These are phyloP conservation scores for Alloplasta piceator DNA, from an alignment of 2,888 invertebrate genomes.

Conservation along the genomic window DNA sequence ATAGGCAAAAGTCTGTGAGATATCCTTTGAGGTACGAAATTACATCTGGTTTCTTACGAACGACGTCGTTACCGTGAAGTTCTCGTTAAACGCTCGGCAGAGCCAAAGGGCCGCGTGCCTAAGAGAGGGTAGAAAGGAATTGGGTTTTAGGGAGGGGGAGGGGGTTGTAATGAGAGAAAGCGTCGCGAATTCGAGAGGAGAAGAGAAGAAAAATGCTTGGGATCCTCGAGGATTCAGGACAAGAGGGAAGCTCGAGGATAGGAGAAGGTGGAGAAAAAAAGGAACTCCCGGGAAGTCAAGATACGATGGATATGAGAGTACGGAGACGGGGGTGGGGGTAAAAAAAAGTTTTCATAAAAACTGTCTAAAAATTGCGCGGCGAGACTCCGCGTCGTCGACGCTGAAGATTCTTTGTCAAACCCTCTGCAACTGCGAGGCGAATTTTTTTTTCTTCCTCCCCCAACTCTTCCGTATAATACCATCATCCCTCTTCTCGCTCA, in stretches of 20 bases:
- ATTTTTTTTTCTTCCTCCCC: not conserved
- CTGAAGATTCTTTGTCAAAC: not conserved
- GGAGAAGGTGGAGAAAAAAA: not conserved
- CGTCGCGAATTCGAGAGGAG: conserved; percentile 7
- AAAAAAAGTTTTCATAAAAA: conserved; percentile 21
- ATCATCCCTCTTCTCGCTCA: not conserved
- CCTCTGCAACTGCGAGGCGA: not conserved
- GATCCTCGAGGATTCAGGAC: not conserved
- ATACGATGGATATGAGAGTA: not conserved
- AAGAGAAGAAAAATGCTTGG: conserved; percentile 24
- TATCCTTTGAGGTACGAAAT: conserved; percentile 31
- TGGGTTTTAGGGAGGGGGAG: not conserved
- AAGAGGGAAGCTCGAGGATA: not conserved
- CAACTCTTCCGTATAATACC: not conserved
- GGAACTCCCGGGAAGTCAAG: not conserved
- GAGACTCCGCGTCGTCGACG: conserved; percentile 4
- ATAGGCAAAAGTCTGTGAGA: not conserved
- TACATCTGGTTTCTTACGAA: conserved; percentile 32
- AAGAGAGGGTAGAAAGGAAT: not conserved
- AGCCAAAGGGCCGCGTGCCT: conserved; percentile 15
- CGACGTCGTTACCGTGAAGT: conserved; percentile 68
- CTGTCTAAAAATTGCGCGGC: conserved; percentile 20
- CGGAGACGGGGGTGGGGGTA: not conserved
- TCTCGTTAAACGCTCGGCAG: conserved; percentile 64
- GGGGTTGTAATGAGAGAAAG: conserved; percentile 46